phyloP scores from a whole-genome alignment of 2,888 invertebrate species.

The Drosophila incognita region DNA sequence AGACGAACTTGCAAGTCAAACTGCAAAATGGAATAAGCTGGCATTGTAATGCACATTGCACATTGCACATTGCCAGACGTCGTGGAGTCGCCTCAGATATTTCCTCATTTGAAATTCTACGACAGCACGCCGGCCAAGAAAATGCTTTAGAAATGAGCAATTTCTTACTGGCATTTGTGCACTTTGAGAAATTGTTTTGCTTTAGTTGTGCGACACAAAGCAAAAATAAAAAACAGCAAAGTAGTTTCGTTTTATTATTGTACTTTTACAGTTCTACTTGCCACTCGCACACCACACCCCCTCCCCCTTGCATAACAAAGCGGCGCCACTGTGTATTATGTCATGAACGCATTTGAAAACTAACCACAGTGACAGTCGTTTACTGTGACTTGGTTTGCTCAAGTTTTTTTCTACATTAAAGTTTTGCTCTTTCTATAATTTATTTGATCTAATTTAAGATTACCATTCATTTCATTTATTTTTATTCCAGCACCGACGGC shows the following conservation, averaged over 20 bases:
- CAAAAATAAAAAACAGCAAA: conserved; percentile 1
- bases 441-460: conserved; percentile 18
- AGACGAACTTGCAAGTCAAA: conserved; percentile 20
- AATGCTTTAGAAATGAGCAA: conserved; percentile 60
- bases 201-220: conserved; percentile 25
- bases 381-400: not conserved
- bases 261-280: conserved; percentile 34
- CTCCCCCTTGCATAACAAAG: conserved; percentile 46
- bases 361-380: not conserved
- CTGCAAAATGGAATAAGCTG: conserved; percentile 20
- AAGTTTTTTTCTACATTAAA: not conserved
- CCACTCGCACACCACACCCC: not conserved
- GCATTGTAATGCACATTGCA: conserved; percentile 43
- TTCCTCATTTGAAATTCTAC: conserved; percentile 69
- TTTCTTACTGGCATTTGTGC: conserved; percentile 50
- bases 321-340: conserved; percentile 30
- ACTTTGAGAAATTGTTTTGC: conserved; percentile 45
- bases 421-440: not conserved
- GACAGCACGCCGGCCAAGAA: conserved; percentile 4
- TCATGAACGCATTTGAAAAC: conserved; percentile 22
- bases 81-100: conserved; percentile 44
- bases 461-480: not conserved
- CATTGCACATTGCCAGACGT: conserved; percentile 48
- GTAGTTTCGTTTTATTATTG: conserved; percentile 40
- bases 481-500: conserved; percentile 87